Percentiles rank a stretch among this genome's conserved stretches.
Conservation (phyloP, 35 echinoderm and acorn worm species). For the Strongylocentrotus purpuratus region DNA sequence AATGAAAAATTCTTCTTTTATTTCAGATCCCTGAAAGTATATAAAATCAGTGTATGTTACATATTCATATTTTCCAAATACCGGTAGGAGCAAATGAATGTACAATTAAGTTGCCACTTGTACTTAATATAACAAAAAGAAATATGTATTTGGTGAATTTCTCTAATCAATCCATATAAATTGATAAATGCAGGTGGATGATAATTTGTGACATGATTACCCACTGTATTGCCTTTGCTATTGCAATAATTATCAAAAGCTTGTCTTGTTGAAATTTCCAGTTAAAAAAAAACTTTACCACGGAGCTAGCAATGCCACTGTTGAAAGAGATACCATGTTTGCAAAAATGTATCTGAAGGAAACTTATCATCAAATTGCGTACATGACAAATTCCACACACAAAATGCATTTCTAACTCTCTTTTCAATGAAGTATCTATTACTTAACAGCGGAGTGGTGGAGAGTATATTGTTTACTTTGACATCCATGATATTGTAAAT, state of each 20-base stretch:
- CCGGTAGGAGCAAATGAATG: not conserved
- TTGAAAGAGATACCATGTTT: not conserved
- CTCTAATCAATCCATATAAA: not conserved
- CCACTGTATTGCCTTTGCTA: not conserved
- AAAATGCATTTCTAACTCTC: not conserved
- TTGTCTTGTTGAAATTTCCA: too few species aligned
- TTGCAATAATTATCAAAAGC: not conserved
- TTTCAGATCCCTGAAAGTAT: not conserved
- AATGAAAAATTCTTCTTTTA: not conserved
- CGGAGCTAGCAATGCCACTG: not conserved
- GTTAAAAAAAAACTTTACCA: not conserved
- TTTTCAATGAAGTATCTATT: not conserved
- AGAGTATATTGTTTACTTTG: not conserved
- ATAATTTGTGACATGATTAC: not conserved
- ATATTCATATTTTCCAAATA: too few species aligned
- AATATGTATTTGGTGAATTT: not conserved
- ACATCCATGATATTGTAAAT: not conserved
- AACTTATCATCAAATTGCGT: not conserved
- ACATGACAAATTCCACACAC: not conserved
- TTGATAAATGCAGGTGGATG: not conserved
- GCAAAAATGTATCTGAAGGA: not conserved
- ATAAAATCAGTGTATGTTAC: too few species aligned
- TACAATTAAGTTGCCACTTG: not conserved
- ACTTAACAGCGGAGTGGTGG: not conserved
- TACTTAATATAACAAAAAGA: not conserved